Evolutionary conservation across 2,113 vertebrate genomes (phyloP).

Genomic region (Tragelaphus buxtoni): DNA sequence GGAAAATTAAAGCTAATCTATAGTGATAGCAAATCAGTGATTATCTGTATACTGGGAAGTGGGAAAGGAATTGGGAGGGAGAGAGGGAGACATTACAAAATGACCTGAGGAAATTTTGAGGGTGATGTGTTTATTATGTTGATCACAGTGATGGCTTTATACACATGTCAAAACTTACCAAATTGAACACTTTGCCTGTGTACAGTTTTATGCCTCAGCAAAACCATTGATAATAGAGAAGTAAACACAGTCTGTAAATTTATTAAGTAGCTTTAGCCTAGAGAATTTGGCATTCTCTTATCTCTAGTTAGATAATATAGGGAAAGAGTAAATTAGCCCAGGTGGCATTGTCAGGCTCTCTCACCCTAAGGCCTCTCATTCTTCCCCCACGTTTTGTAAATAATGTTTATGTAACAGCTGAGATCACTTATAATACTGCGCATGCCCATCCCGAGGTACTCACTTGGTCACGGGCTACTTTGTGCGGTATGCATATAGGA

Average conservation of each 20-base stretch:
- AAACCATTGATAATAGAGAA: neutral
- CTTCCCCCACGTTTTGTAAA: neutral
- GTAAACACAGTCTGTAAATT: neutral
- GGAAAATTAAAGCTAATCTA: neutral
- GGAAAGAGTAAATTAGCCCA: neutral
- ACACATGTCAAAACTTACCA: neutral
- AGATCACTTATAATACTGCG: neutral
- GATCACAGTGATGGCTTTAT: neutral
- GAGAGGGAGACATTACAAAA: neutral
- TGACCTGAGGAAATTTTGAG: neutral
- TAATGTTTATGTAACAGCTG: neutral
- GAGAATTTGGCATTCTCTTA: neutral
- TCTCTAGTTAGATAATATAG: neutral
- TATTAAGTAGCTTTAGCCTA: neutral
- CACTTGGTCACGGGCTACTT: neutral
- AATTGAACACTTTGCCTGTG: neutral
- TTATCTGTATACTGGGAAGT: neutral
- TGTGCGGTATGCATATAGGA: neutral
- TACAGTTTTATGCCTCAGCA: neutral
- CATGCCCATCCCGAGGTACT: neutral
- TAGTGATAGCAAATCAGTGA: neutral
- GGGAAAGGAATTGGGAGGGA: neutral
- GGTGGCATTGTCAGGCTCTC: neutral
- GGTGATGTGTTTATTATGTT: neutral
- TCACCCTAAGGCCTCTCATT: neutral